phyloP scores from a whole-genome alignment of 2,888 invertebrate species.

The Coleophora deauratella region DNA sequence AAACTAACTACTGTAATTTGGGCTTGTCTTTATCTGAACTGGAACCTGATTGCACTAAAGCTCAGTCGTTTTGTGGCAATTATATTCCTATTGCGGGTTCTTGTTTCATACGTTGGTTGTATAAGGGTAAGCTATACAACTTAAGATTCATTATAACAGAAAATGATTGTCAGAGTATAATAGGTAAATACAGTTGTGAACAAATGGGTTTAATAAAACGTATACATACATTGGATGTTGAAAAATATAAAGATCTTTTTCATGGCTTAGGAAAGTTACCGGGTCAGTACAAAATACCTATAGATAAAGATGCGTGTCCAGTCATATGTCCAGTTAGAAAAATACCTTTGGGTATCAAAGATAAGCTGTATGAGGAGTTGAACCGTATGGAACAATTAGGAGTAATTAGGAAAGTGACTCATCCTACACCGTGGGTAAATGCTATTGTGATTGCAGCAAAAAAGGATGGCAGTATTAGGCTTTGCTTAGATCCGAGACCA shows the following conservation, averaged over 20 bases:
- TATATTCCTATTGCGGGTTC: no score
- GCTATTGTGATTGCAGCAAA: conserved; percentile 15
- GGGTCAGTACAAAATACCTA: conserved; percentile 4
- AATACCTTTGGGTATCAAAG: conserved; percentile 10
- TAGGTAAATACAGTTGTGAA: no score
- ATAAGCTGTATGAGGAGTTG: conserved; percentile 7
- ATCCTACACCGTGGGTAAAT: no score
- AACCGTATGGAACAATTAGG: conserved; percentile 9
- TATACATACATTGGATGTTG: not conserved
- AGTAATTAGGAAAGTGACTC: conserved; percentile 10
- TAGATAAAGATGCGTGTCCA: conserved; percentile 7
- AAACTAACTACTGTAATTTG: no score
- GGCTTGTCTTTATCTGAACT: no score
- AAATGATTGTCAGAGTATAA: no score
- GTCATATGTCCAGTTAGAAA: conserved; percentile 8
- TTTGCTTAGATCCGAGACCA: conserved; percentile 14
- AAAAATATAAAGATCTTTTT: not conserved
- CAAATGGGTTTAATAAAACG: no score
- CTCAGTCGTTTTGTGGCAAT: no score
- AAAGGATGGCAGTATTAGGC: conserved; percentile 10
- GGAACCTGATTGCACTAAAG: no score
- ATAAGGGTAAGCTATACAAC: no score
- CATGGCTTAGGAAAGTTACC: not conserved
- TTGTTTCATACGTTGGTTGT: no score
- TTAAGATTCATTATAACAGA: no score